phyloP scores from a whole-genome alignment of 1,140 invertebrate genomes.

The Nephotettix cincticeps region DNA sequence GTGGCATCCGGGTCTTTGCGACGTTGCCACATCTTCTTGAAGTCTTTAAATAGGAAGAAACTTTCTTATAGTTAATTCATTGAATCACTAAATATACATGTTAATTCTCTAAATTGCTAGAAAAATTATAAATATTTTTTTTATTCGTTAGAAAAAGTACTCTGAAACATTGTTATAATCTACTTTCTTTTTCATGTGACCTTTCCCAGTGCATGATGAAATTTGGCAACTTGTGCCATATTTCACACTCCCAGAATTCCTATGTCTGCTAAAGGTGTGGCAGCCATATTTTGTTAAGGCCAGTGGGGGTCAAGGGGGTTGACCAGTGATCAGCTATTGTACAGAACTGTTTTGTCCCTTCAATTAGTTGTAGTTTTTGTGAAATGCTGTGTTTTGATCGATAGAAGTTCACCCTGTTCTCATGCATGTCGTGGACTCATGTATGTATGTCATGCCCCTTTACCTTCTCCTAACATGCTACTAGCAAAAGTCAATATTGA shows the following conservation, averaged over 20 bases:
- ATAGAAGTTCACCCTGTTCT: too few relatives aligned
- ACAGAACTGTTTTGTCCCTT: background rate
- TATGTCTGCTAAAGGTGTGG: slow-evolving; percentile 41
- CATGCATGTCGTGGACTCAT: too few relatives aligned
- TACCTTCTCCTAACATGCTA: background rate
- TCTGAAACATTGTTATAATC: too few relatives aligned
- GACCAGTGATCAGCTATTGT: slow-evolving; percentile 26
- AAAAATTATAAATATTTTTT: too few relatives aligned
- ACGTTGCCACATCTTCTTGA: slow-evolving; percentile 19
- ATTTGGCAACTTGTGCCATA: slow-evolving; percentile 30
- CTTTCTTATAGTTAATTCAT: background rate
- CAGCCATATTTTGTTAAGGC: slow-evolving; percentile 45
- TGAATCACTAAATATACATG: too few relatives aligned
- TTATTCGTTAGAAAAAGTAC: too few relatives aligned
- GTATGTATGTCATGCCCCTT: background rate
- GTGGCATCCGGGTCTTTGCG: slow-evolving; percentile 24
- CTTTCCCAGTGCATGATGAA: background rate
- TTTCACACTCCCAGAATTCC: slow-evolving; percentile 40
- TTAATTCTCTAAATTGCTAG: too few relatives aligned
- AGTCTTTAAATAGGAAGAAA: slow-evolving; percentile 4
- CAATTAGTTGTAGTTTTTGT: background rate
- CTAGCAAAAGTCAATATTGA: slow-evolving; percentile 4
- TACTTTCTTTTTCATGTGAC: background rate
- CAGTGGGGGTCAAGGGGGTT: slow-evolving; percentile 38
- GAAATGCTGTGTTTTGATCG: background rate